Base-by-base conservation (phyloP, 2,113 vertebrate genomes). In the Porphyrio hochstetteri region DNA sequence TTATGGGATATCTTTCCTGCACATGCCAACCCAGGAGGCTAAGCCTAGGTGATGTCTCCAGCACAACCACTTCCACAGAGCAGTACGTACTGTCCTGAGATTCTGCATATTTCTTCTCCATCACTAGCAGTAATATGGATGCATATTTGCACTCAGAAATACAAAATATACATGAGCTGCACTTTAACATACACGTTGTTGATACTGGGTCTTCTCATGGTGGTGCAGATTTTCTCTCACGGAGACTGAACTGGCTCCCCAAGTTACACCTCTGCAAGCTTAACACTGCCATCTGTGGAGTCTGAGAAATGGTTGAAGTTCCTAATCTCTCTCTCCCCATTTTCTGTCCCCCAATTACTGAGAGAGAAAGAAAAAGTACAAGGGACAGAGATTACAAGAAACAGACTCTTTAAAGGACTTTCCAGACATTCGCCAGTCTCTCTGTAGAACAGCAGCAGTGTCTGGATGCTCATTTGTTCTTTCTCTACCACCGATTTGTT, bases 151-250 rank as follows among this genome's bases (percentile, higher is more conserved):
- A 53, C 16, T 25, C 7, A 59, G 13, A 57, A 12, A 36, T 13
- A 36, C 11, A n/a, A 14, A 13, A 27, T 16, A 40, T 31, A 40
- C 9, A 3, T 0, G 5, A 86, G 12, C 16, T 50, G 24, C 19
- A 17, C 36, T 74, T 52, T 19, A 57, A 53, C 13, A 5, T 7
- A 11, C 0, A 4, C 6, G 65, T 72, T 29, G 13, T 18, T 42
- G 27, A 33, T 35, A 11, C 4, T 11, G 3, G 21, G 42, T 13
- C 36, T 74, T 72, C 70, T 79, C 0, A 0, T 12, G 16, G 12
- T 10, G 3, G 10, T 36, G 29, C 19, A n/a, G 24, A 23, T 35
- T 65, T 48, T 55, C 31, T 29, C 16, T 60, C n/a, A 5, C 35
- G 4, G 9, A 75, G 56, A 61, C 13, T 10, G 1, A 5, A 3